Evolutionary conservation across 2,888 invertebrate species (phyloP).

Genomic region (Mycalesis mineus): DNA sequence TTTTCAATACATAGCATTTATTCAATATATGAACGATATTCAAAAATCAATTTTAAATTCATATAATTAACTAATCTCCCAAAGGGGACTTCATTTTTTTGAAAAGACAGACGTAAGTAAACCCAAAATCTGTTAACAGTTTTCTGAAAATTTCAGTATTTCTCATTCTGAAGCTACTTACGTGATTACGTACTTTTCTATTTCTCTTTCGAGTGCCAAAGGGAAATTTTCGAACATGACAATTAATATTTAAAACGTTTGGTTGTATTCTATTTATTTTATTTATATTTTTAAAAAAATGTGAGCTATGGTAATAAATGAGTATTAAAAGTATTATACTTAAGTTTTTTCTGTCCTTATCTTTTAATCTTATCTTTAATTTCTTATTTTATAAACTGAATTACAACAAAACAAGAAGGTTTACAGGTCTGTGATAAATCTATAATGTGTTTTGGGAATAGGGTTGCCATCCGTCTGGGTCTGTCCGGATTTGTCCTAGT

Average conservation of each 20-base stretch:
- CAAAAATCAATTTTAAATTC: too few relatives aligned
- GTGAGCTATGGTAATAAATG: constrained; percentile 13
- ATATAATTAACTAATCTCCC: too few relatives aligned
- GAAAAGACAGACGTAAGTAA: constrained; percentile 38
- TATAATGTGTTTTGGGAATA: constrained; percentile 1
- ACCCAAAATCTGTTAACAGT: constrained; percentile 62
- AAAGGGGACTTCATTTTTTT: not conserved
- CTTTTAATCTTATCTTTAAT: constrained; percentile 20
- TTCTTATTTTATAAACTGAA: constrained; percentile 21
- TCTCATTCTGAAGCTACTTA: constrained; percentile 43
- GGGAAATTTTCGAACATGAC: constrained; percentile 62
- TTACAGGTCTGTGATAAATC: constrained; percentile 60
- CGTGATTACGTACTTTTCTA: constrained; percentile 34
- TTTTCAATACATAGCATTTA: too few relatives aligned
- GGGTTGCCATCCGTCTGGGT: too few relatives aligned
- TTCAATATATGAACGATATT: too few relatives aligned
- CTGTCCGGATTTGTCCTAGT: too few relatives aligned
- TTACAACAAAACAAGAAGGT: constrained; percentile 36
- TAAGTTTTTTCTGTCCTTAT: constrained; percentile 30
- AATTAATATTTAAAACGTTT: constrained; percentile 47
- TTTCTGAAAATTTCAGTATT: constrained; percentile 70
- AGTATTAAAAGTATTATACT: constrained; percentile 20
- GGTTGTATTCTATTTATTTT: constrained; percentile 62
- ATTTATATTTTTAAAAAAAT: constrained; percentile 42
- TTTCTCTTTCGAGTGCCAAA: constrained; percentile 67